These are phyloP conservation scores for Delphinapterus leucas DNA, from an alignment of 2,113 vertebrate genomes.

Conservation along the genomic window DNA sequence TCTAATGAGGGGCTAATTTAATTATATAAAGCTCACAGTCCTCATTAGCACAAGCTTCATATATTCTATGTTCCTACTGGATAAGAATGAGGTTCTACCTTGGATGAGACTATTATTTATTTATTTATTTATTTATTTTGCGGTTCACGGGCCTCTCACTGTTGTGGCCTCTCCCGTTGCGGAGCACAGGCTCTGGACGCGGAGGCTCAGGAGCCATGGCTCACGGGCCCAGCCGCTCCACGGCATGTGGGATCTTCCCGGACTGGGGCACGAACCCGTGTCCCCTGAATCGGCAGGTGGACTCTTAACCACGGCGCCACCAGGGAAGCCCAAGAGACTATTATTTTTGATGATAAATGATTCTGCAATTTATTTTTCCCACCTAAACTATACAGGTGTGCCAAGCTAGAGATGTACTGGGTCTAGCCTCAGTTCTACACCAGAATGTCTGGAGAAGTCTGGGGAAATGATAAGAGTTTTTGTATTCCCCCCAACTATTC, in stretches of 20 bases:
- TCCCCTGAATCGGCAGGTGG: too few relatives aligned
- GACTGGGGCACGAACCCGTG: too few relatives aligned
- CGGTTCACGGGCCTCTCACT: too few relatives aligned
- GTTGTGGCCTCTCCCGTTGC: too few relatives aligned
- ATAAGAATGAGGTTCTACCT: neutral
- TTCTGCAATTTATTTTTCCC: neutral
- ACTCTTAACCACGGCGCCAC: too few relatives aligned
- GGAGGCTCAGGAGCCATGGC: too few relatives aligned
- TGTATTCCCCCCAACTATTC: neutral
- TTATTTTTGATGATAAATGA: neutral
- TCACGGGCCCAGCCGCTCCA: too few relatives aligned
- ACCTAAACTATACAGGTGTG: neutral
- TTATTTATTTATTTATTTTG: too few relatives aligned
- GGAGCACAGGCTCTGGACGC: too few relatives aligned
- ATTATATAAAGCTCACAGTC: neutral
- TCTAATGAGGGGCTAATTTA: conserved; percentile 10
- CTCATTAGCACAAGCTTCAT: neutral
- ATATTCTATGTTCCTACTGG: neutral
- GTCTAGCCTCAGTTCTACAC: neutral
- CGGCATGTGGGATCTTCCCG: too few relatives aligned
- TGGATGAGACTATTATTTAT: neutral
- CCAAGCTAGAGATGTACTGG: neutral
- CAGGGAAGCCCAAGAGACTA: neutral
- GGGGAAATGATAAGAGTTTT: neutral
- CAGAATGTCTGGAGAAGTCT: neutral